A percentile compares a stretch with the other conserved stretches of the same genome.
Conservation (phyloP, 2,888 invertebrate genomes). For the Chelonus formosanus region DNA sequence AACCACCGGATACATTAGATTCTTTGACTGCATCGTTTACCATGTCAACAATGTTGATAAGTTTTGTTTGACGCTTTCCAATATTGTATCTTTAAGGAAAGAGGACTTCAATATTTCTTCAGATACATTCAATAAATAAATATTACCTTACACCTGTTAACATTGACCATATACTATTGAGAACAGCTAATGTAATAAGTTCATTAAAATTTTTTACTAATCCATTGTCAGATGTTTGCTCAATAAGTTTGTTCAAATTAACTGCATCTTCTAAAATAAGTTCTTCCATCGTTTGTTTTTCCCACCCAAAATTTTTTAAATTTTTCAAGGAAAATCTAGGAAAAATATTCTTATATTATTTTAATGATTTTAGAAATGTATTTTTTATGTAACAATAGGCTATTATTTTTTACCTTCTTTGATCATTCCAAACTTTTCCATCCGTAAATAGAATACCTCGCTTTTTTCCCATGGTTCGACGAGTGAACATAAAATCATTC, state of each 20-base stretch:
- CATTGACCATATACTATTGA: slow-evolving; percentile 77
- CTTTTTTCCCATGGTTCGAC: slow-evolving; percentile 73
- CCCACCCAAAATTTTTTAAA: slow-evolving; percentile 73
- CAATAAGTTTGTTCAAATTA: slow-evolving; percentile 67
- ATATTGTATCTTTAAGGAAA: slow-evolving; percentile 66
- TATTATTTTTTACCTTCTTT: slow-evolving; percentile 64
- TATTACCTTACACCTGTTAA: slow-evolving; percentile 70
- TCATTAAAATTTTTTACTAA: slow-evolving; percentile 65
- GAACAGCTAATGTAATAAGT: slow-evolving; percentile 66
- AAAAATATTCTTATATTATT: slow-evolving; percentile 10
- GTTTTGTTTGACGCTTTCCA: slow-evolving; percentile 66
- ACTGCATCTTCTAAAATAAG: slow-evolving; percentile 71
- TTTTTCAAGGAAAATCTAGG: slow-evolving; percentile 72
- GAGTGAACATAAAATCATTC: slow-evolving; percentile 72
- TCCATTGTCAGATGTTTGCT: slow-evolving; percentile 55
- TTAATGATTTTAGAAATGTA: neutral
- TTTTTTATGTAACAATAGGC: no score
- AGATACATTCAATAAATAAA: neutral
- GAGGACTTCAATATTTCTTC: no score
- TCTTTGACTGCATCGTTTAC: slow-evolving; percentile 71
- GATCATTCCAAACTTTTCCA: slow-evolving; percentile 74
- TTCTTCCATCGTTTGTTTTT: slow-evolving; percentile 71
- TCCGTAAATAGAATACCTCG: slow-evolving; percentile 77
- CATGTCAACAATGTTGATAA: slow-evolving; percentile 69
- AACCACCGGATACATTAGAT: slow-evolving; percentile 73